A percentile compares a stretch with the other conserved stretches of the same genome.
phyloP scores from a whole-genome alignment of 1,140 invertebrate species.

The Ceratosolen fusciceps region DNA sequence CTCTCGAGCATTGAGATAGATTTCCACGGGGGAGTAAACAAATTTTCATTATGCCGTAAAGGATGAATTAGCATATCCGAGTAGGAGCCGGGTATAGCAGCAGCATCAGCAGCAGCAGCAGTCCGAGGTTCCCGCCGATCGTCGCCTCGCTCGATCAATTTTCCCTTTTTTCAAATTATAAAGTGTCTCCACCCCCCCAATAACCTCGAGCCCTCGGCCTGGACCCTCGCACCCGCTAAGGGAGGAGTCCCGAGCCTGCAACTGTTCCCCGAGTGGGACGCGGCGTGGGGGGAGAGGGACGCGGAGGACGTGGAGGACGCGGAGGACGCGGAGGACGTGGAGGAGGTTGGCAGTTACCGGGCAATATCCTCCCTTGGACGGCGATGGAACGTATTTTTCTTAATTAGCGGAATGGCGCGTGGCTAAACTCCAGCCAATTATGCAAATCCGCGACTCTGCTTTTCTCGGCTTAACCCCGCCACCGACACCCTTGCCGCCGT shows the following conservation, averaged over 20 bases:
- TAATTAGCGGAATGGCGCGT: constrained; percentile 53
- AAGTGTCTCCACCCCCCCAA: too few relatives aligned
- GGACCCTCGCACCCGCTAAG: too few relatives aligned
- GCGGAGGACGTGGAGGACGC: not conserved
- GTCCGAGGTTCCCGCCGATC: not conserved
- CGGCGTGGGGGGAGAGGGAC: not conserved
- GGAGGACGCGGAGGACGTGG: not conserved
- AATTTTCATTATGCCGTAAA: too few relatives aligned
- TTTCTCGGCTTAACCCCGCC: too few relatives aligned
- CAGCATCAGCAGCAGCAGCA: too few relatives aligned
- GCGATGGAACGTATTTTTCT: constrained; percentile 61
- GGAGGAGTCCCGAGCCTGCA: too few relatives aligned
- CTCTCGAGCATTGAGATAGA: too few relatives aligned
- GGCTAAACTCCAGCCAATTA: constrained; percentile 62
- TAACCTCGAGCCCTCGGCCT: too few relatives aligned
- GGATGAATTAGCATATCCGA: constrained; percentile 36
- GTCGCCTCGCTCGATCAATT: not conserved
- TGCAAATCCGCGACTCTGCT: constrained; percentile 56
- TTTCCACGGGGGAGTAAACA: too few relatives aligned
- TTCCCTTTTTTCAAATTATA: not conserved
- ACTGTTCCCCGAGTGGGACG: too few relatives aligned
- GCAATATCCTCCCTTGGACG: constrained; percentile 14
- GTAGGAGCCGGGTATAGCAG: too few relatives aligned
- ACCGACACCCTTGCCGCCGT: too few relatives aligned
- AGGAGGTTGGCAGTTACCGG: constrained; percentile 11